These are phyloP conservation scores for Epinephelus lanceolatus DNA, from an alignment of 2,113 vertebrate species.

Conservation along the genomic window DNA sequence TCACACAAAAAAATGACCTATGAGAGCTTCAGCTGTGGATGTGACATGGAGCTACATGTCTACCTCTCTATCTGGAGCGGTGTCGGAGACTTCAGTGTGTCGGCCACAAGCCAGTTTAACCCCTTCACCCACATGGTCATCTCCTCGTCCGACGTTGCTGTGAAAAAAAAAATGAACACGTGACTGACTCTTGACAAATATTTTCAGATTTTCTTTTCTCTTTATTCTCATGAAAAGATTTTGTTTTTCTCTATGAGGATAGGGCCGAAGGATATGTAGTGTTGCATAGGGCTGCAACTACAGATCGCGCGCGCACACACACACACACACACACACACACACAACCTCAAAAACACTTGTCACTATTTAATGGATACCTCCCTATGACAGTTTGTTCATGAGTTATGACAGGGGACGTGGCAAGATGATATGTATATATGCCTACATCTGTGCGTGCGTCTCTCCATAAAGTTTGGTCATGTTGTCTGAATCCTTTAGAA, in stretches of 20 bases:
- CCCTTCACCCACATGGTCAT: conserved; percentile 99
- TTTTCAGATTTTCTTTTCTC: neutral
- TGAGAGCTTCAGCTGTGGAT: neutral
- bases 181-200: neutral
- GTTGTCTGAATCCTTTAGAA: too few relatives aligned
- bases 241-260: neutral
- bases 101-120: conserved; percentile 93
- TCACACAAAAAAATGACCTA: neutral
- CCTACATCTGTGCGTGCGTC: too few relatives aligned
- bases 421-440: too few relatives aligned
- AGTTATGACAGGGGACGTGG: too few relatives aligned
- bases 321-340: too few relatives aligned
- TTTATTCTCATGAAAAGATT: neutral
- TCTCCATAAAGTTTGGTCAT: too few relatives aligned
- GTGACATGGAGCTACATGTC: conserved; percentile 3
- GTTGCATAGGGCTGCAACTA: neutral
- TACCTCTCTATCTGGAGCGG: conserved; percentile 97
- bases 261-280: neutral
- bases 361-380: too few relatives aligned
- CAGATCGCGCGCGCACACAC: too few relatives aligned
- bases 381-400: too few relatives aligned
- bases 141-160: conserved; percentile 97
- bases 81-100: conserved; percentile 92
- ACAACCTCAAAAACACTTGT: too few relatives aligned
- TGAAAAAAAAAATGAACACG: neutral